Evolutionary conservation across 2,888 invertebrate species (phyloP), one percentile per base, ranked within the genome.

Genomic region (Mylabris sibirica): DNA sequence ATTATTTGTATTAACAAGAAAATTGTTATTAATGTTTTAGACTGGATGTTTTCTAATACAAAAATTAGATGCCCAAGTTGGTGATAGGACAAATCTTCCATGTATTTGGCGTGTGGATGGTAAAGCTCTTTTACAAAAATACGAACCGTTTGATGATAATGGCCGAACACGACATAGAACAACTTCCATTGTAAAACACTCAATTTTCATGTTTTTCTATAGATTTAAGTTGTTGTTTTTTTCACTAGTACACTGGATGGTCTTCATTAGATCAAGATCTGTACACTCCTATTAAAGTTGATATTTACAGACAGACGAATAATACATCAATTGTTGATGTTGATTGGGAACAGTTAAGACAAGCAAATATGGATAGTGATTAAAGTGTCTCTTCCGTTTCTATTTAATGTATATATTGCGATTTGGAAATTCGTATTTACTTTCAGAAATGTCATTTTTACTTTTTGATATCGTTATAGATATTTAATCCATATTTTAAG

Each of bases 51-150:
- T 85, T 77, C 78, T 85, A 5, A 84, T 85, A 65, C 71, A 79
- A 35, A 85, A 84, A 75, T 80, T 81, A 76, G 85, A 85, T 74
- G 84, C 83, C 4, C 81, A 83, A 76, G 75, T 76, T 34, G 83
- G 82, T 12, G 83, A 83, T 68, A 75, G 81, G 4, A 77, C 77
- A 11, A 83, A 83, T 64, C 83, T 83, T 63, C 84, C 85, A 11
- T 82, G 82, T 62, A 81, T 85, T 59, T 85, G 85, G 85, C 79
- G 84, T 73, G 83, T 85, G 68, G 85, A 85, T 76, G 85, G 86
- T 3, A 86, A 86, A 72, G 84, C 85, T 3, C 76, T 86, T n/a
- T 75, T 87, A 12, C 86, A 87, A 73, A 87, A 87, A 74, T 87
- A 84, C 74, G 85, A 86, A 78, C 83, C 85, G 14, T 84, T 84